phyloP scores from a whole-genome alignment of 30 jellyfish, hydroid and myxozoan genomes.

The Hydractinia echinata region DNA sequence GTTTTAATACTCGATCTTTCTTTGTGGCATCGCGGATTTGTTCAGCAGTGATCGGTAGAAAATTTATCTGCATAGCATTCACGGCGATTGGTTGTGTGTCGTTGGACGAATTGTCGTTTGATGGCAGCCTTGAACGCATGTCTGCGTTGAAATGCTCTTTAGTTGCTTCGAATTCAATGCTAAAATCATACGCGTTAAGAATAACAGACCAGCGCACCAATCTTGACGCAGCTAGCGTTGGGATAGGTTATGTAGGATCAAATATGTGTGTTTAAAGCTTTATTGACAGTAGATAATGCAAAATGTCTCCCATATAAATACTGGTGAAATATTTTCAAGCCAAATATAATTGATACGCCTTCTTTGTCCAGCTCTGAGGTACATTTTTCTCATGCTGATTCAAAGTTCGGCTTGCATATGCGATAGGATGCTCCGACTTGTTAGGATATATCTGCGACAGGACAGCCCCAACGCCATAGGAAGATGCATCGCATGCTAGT shows the following conservation, averaged over 20 bases:
- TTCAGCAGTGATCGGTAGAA: too few species aligned
- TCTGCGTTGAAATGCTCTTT: not conserved
- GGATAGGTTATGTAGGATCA: constrained; percentile 45
- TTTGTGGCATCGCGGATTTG: not conserved
- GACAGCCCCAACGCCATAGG: constrained; percentile 66
- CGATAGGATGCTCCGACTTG: constrained; percentile 52
- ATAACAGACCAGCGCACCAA: too few species aligned
- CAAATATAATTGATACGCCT: too few species aligned
- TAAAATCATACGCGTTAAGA: too few species aligned
- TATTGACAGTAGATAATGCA: constrained; percentile 51
- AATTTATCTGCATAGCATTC: not conserved
- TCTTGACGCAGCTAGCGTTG: too few species aligned
- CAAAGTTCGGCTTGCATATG: constrained; percentile 35
- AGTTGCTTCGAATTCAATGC: constrained; percentile 17
- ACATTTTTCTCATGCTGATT: constrained; percentile 27
- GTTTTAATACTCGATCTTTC: not conserved
- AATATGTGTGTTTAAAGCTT: constrained; percentile 51
- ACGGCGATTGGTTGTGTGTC: not conserved
- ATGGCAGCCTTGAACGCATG: constrained; percentile 29
- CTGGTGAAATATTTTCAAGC: constrained; percentile 48
- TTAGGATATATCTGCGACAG: constrained; percentile 35
- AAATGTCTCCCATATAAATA: constrained; percentile 55
- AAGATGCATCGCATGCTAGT: too few species aligned
- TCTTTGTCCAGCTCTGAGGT: constrained; percentile 49
- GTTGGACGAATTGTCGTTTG: not conserved